phyloP scores from a whole-genome alignment of 2,888 invertebrate species.

The Meiosimyza decipiens region DNA sequence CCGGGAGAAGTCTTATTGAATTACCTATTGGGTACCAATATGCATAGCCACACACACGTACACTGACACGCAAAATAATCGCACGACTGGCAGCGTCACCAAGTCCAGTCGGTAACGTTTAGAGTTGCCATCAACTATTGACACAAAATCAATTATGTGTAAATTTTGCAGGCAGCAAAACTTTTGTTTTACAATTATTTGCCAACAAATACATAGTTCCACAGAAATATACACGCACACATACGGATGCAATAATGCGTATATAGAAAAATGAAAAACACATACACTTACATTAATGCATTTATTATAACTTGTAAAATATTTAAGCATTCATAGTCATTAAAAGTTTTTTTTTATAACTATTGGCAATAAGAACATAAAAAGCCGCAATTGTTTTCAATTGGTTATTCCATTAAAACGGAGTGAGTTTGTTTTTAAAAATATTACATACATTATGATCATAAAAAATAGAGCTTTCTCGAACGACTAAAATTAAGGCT shows the following conservation, averaged over 20 bases:
- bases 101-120: slow-evolving; percentile 2
- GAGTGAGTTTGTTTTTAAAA: too few relatives aligned
- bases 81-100: neutral
- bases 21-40: too few relatives aligned
- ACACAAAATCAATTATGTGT: slow-evolving; percentile 33
- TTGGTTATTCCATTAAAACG: too few relatives aligned
- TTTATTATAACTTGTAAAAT: neutral
- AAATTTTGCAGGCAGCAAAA: slow-evolving; percentile 5
- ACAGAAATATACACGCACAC: neutral
- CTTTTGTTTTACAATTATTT: slow-evolving; percentile 24
- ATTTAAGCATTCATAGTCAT: neutral
- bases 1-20: too few relatives aligned
- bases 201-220: neutral
- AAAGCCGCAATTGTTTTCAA: too few relatives aligned
- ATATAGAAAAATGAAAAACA: neutral
- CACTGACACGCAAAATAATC: neutral
- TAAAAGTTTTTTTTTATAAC: neutral
- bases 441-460: too few relatives aligned
- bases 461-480: too few relatives aligned
- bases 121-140: slow-evolving; percentile 33
- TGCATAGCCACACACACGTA: neutral
- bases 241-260: neutral
- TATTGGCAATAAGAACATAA: neutral
- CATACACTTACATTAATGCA: neutral
- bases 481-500: too few relatives aligned